Evolutionary conservation across 2,113 vertebrate species (phyloP).

Genomic region (Bos taurus): DNA sequence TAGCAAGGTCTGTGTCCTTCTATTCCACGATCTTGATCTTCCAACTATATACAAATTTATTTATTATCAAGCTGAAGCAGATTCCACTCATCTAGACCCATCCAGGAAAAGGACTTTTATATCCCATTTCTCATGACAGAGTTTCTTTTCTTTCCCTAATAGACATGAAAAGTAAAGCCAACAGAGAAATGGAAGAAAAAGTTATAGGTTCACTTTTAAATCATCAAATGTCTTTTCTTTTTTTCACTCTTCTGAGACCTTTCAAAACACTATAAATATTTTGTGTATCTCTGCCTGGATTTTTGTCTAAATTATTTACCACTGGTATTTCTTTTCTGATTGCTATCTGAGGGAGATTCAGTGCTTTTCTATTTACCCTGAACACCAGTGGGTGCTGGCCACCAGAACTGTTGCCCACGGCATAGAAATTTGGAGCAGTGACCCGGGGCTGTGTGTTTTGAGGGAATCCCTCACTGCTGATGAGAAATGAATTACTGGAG

Average conservation of each 20-base stretch:
- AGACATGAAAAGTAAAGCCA: constrained; percentile 9
- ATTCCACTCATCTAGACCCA: neutral
- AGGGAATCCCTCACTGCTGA: neutral
- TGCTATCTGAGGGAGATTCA: neutral
- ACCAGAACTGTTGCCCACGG: neutral
- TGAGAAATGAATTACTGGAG: neutral
- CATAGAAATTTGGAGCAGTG: neutral
- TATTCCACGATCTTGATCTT: neutral
- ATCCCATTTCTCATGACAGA: neutral
- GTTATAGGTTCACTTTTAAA: neutral
- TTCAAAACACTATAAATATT: neutral
- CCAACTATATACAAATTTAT: neutral
- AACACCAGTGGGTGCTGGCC: neutral
- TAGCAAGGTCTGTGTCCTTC: neutral
- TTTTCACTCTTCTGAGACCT: neutral
- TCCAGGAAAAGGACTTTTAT: neutral
- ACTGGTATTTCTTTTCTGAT: neutral
- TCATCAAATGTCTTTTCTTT: neutral
- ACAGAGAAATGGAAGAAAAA: neutral
- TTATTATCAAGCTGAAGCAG: neutral
- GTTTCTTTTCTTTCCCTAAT: neutral
- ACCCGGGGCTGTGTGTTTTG: neutral
- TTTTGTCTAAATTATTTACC: neutral
- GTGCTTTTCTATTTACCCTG: neutral
- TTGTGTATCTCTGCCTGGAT: neutral